These are phyloP conservation scores for Drosophila hamatofila DNA, from an alignment of 2,888 invertebrate species.

Conservation along the genomic window DNA sequence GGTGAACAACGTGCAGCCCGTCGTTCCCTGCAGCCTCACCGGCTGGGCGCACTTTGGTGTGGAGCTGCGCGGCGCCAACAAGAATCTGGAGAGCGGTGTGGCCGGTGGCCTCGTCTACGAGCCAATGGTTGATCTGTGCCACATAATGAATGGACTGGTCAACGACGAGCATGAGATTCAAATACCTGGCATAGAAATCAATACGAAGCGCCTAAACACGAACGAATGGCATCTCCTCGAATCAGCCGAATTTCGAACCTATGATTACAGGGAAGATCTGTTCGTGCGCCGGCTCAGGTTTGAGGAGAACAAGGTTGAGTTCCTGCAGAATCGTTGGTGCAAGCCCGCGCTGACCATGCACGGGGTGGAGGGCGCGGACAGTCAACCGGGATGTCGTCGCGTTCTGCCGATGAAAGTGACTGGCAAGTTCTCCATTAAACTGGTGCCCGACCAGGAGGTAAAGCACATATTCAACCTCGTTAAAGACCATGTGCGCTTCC, in stretches of 20 bases:
- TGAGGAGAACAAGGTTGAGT: conserved; percentile 32
- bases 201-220: background rate
- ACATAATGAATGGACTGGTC: conserved; percentile 51
- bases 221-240: conserved; percentile 50
- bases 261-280: conserved; percentile 46
- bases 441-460: conserved; percentile 56
- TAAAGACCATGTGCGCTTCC: background rate
- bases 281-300: conserved; percentile 35
- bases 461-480: background rate
- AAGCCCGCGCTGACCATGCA: conserved; percentile 51
- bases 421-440: conserved; percentile 53
- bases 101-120: conserved; percentile 57
- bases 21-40: conserved; percentile 46
- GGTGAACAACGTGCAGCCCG: conserved; percentile 31
- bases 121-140: conserved; percentile 59
- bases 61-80: conserved; percentile 39
- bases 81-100: conserved; percentile 45
- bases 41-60: conserved; percentile 57
- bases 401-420: conserved; percentile 45
- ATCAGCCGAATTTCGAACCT: conserved; percentile 32
- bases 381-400: background rate
- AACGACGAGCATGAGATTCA: conserved; percentile 17
- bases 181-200: conserved; percentile 20
- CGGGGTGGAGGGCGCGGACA: conserved; percentile 50
- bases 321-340: conserved; percentile 56